Evolutionary conservation across 2,797 vertebrate genomes (phyloP).

Genomic region (Pyrocephalus nanus): DNA sequence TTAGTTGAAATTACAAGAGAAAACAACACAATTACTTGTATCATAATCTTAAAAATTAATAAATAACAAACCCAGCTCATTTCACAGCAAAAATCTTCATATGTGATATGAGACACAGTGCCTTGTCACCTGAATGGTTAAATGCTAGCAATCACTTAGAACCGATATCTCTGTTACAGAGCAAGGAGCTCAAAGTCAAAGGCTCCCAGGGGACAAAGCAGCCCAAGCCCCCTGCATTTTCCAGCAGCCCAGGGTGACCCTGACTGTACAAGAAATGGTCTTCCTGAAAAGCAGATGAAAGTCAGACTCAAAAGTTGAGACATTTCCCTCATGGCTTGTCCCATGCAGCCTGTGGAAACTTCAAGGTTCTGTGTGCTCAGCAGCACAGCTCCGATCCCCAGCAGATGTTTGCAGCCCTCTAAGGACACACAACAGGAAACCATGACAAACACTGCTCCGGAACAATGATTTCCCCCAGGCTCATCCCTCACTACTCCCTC

Average conservation of each 20-base stretch:
- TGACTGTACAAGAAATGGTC: neutral
- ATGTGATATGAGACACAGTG: neutral
- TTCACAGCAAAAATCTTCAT: neutral
- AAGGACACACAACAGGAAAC: neutral
- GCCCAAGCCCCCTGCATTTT: fast-evolving
- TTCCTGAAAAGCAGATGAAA: neutral
- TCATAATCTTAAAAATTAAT: neutral
- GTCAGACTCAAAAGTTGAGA: neutral
- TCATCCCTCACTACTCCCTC: neutral
- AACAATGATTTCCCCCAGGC: neutral
- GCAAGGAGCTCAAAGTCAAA: neutral
- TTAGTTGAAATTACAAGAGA: neutral
- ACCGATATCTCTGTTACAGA: neutral
- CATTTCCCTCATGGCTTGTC: neutral
- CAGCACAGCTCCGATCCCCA: neutral
- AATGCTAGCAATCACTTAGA: neutral
- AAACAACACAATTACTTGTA: neutral
- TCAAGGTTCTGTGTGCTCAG: neutral
- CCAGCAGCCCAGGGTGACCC: neutral
- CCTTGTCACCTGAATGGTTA: neutral
- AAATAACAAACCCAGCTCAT: neutral
- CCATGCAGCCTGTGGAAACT: neutral
- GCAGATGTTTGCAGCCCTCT: neutral
- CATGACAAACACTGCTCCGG: neutral
- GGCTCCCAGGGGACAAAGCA: neutral